Evolutionary conservation across 2,888 invertebrate genomes (phyloP), one percentile per base, ranked within the genome.

Genomic region (Lasioglossum figueresi): DNA sequence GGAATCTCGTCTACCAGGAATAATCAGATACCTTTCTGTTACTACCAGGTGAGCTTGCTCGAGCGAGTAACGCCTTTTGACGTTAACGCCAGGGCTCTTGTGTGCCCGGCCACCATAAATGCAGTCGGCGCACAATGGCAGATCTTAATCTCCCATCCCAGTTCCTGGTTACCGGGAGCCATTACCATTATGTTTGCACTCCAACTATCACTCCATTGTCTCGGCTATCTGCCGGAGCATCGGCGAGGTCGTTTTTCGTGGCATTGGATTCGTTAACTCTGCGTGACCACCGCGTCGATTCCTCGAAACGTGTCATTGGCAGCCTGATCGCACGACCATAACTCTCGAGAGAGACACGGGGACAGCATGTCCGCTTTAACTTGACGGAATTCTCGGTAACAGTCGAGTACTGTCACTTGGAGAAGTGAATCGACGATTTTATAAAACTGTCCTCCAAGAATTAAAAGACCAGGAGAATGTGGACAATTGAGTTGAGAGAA

Each of bases 61-160:
- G 85, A 91, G 91, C 93, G 94, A 88, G 87, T 92, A 93, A 94
- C 94, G 93, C 93, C 91, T 94, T 93, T 93, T 93, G 94, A 94
- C 94, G 93, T 94, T 94, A 93, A 94, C 94, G 93, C 93, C 92
- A 90, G 88, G 82, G 79, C 91, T 91, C 92, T 91, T 90, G 79
- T 90, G 77, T 77, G 88, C 80, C 82, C 90, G 88, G 86, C 83
- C 89, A 88, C 90, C 90, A 87, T 92, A 90, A 91, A 91, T 89
- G 90, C 90, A 86, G 86, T 83, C 88, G 85, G 85, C 84, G 88
- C 63, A 94, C 94, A 94, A 94, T 93, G 86, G 86, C 84, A 86
- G 94, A 95, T 95, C 91, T 88, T 93, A 93, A 95, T 95, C 95
- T 94, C 89, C 91, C 89, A 91, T 92, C 92, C 93, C 92, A 91